Evolutionary conservation across 2,888 invertebrate genomes (phyloP).

Genomic region (Thecophora atra): DNA sequence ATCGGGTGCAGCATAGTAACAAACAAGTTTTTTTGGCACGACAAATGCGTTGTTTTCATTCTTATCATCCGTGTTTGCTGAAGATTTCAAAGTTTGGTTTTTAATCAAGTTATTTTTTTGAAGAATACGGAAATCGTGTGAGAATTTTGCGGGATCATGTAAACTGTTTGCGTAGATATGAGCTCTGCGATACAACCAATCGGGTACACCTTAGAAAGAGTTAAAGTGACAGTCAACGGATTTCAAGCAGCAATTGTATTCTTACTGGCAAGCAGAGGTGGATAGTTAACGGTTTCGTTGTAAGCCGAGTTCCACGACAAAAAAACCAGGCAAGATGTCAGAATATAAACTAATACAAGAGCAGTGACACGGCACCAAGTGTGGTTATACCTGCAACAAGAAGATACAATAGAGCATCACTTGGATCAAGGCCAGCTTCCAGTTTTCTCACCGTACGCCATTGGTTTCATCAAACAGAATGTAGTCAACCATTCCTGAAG

Average conservation of each 20-base stretch:
- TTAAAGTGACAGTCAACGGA: neutral
- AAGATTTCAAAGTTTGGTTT: slow-evolving; percentile 39
- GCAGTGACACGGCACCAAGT: slow-evolving; percentile 49
- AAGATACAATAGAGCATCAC: neutral
- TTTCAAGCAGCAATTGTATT: neutral
- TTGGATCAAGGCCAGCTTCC: neutral
- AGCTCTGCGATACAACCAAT: slow-evolving; percentile 52
- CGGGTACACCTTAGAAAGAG: slow-evolving; percentile 51
- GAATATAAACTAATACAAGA: slow-evolving; percentile 46
- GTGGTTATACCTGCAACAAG: slow-evolving; percentile 46
- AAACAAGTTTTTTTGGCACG: slow-evolving; percentile 64
- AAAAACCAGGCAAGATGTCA: slow-evolving; percentile 54
- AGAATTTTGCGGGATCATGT: slow-evolving; percentile 48
- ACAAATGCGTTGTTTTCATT: neutral
- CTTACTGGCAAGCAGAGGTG: slow-evolving; percentile 52
- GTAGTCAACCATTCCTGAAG: slow-evolving; percentile 44
- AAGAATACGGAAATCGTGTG: slow-evolving; percentile 49
- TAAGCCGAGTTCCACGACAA: slow-evolving; percentile 54
- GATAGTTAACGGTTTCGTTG: slow-evolving; percentile 50
- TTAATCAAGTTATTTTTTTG: slow-evolving; percentile 46
- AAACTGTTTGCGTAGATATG: slow-evolving; percentile 50
- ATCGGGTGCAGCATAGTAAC: slow-evolving; percentile 75
- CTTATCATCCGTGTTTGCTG: neutral
- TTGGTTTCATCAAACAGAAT: slow-evolving; percentile 50
- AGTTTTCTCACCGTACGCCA: slow-evolving; percentile 45